Percentiles rank a stretch among this genome's conserved stretches.
These are phyloP conservation scores for Benitochromis conjunctus DNA, from an alignment of 2,113 vertebrate genomes.

Conservation along the genomic window DNA sequence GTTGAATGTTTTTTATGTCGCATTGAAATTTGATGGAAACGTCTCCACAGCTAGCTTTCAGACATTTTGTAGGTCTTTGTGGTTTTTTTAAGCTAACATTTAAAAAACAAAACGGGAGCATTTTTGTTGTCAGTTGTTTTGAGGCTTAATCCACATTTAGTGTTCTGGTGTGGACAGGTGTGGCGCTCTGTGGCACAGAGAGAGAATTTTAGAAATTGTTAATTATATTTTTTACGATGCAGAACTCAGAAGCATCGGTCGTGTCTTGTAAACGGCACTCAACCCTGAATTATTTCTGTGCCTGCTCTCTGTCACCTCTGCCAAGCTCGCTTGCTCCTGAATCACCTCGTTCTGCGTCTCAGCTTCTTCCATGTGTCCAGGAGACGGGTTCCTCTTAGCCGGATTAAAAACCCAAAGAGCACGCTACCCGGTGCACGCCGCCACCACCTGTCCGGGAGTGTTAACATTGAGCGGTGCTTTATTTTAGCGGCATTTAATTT, in stretches of 20 bases:
- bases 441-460: background rate
- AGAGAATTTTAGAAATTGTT: background rate
- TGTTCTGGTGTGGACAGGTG: background rate
- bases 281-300: background rate
- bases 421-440: background rate
- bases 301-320: constrained; percentile 1
- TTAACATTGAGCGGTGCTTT: background rate
- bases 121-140: background rate
- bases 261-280: background rate
- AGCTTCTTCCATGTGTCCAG: background rate
- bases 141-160: background rate
- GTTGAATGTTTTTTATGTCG: background rate
- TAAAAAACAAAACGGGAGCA: background rate
- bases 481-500: background rate
- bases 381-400: background rate
- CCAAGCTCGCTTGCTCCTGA: background rate
- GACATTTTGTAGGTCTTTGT: background rate
- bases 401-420: background rate
- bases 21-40: background rate
- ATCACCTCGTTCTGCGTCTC: background rate
- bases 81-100: background rate
- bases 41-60: background rate
- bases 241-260: background rate
- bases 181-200: background rate
- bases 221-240: background rate